These are phyloP conservation scores for Achatina immaculata DNA, from an alignment of 1,140 invertebrate species.

Conservation along the genomic window DNA sequence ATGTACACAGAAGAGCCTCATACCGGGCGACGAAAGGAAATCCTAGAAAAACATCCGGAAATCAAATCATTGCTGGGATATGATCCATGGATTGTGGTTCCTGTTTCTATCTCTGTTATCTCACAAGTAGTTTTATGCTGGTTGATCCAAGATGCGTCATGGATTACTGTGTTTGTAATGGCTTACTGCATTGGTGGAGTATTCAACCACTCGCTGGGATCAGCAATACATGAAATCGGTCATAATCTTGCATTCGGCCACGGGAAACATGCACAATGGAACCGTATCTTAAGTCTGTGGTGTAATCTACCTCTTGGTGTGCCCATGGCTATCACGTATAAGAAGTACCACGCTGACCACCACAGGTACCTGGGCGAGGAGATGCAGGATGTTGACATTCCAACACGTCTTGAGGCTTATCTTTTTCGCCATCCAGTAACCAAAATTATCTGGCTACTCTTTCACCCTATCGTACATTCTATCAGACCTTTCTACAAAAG, in stretches of 20 bases:
- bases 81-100: constrained; percentile 63
- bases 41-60: constrained; percentile 69
- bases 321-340: constrained; percentile 70
- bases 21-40: constrained; percentile 58
- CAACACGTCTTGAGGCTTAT: constrained; percentile 63
- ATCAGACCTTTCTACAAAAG: constrained; percentile 68
- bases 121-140: constrained; percentile 61
- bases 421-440: constrained; percentile 66
- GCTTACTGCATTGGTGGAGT: constrained; percentile 67
- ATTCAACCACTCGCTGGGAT: constrained; percentile 69
- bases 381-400: constrained; percentile 67
- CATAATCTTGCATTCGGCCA: constrained; percentile 71
- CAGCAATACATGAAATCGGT: constrained; percentile 71
- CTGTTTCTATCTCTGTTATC: constrained; percentile 54
- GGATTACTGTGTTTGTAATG: constrained; percentile 57
- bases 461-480: constrained; percentile 65
- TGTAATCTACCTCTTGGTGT: constrained; percentile 69
- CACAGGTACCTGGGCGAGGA: constrained; percentile 68
- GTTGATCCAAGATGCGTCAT: constrained; percentile 58
- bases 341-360: constrained; percentile 71
- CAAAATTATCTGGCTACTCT: constrained; percentile 65
- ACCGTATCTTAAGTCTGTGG: constrained; percentile 66
- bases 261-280: constrained; percentile 52
- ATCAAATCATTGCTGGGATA: constrained; percentile 70
- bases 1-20: constrained; percentile 67